Evolutionary conservation across 2,113 vertebrate genomes (phyloP).

Genomic region (Falcunculus frontatus): DNA sequence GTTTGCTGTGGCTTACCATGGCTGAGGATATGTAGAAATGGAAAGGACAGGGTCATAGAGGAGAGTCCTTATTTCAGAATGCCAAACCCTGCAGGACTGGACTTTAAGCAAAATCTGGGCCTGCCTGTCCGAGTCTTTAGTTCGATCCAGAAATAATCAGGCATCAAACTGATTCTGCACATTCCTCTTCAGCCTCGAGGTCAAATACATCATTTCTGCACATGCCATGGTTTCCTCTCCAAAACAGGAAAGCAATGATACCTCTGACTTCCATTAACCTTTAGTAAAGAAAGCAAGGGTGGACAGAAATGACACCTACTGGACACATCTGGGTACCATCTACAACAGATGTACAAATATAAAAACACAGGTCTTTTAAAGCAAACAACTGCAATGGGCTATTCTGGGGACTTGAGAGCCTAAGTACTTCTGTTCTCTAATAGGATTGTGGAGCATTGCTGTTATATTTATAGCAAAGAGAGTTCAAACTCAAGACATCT

Average conservation of each 20-base stretch:
- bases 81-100: background rate
- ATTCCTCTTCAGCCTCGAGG: background rate
- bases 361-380: background rate
- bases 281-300: background rate
- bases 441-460: background rate
- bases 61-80: background rate
- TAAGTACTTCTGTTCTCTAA: background rate
- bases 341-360: background rate
- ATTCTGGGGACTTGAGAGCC: background rate
- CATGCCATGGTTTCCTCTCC: background rate
- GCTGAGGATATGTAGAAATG: background rate
- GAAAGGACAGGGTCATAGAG: background rate
- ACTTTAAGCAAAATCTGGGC: background rate
- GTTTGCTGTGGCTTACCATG: background rate
- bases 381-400: background rate
- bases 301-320: background rate
- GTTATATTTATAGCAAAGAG: background rate
- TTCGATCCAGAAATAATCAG: background rate
- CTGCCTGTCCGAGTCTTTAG: background rate
- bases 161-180: background rate
- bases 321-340: background rate
- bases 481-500: background rate
- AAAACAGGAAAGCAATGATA: background rate
- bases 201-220: background rate
- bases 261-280: background rate